Base-by-base conservation (phyloP, 2,888 invertebrate species). In the Trichopria drosophilae region DNA sequence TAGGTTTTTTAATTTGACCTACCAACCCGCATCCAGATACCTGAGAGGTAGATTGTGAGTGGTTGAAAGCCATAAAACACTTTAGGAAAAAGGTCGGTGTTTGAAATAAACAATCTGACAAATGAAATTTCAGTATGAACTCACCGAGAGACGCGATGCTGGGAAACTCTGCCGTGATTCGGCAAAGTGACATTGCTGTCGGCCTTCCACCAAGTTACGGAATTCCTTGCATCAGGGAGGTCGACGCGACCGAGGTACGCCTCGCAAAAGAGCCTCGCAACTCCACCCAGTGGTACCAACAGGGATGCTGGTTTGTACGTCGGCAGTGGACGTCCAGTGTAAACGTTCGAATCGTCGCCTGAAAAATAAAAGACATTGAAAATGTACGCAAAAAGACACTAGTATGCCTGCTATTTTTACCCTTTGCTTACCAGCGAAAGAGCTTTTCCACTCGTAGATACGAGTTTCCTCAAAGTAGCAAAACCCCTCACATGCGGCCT, bases 211-310 rank as follows among this genome's bases (percentile, higher is more conserved):
- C 88, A 89, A n/a, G 80, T 79, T 12, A 86, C 83, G 62, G 86
- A 85, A 67, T 83, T 87, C 51, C 79, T 80, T 6, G 86, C 85
- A 68, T 88, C 88, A 12, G 88, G 88, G 24, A 88, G 76, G 66
- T 84, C 82, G 13, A 86, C 83, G 79, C 84, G 79, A 82, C 88
- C 88, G 49, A 86, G 83, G 66, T 88, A 87, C 35, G 87, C 88
- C 76, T 88, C 89, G 75, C 89, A 88, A 77, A 85, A 88, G 39
- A 88, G 78, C 44, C 88, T 79, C 23, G 84, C 78, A n/a, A 79
- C 76, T 48, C 80, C 80, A 6, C 85, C 87, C 52, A 84, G 76
- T 48, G 80, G 79, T 48, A 82, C 81, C 75, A 82, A 80, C 72
- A 84, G 82, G 64, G 86, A 82, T 59, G 79, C 78, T 10, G 87